Conservation (phyloP, 1,140 invertebrate species). For the Trichonephila clavata region DNA sequence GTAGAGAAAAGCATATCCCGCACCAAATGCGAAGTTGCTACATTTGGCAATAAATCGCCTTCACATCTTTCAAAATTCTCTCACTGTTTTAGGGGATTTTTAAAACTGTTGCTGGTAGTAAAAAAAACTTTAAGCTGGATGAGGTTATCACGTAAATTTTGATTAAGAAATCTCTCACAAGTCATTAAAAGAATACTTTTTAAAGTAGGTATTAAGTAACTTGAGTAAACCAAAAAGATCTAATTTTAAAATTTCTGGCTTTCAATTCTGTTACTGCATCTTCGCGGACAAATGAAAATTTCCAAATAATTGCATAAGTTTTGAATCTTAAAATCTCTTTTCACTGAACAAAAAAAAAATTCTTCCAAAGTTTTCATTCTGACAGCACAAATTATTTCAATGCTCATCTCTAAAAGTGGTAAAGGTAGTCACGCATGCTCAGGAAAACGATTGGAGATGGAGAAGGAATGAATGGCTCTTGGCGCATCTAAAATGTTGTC, state of each 20-base stretch:
- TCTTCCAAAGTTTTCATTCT: neutral
- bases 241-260: too few relatives aligned
- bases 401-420: constrained; percentile 34
- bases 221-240: too few relatives aligned
- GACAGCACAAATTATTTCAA: constrained; percentile 11
- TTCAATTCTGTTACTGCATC: too few relatives aligned
- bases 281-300: too few relatives aligned
- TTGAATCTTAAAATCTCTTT: too few relatives aligned
- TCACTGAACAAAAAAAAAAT: too few relatives aligned
- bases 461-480: neutral
- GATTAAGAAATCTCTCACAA: too few relatives aligned
- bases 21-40: neutral
- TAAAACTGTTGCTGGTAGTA: neutral
- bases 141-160: too few relatives aligned
- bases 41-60: neutral
- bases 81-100: neutral
- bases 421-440: constrained; percentile 57
- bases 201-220: too few relatives aligned
- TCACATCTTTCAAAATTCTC: too few relatives aligned
- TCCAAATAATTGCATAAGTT: too few relatives aligned
- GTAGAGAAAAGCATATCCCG: neutral
- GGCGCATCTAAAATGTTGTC: neutral
- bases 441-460: neutral
- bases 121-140: neutral
- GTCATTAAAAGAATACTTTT: too few relatives aligned